Conservation (phyloP, 2,113 vertebrate species). For the Callorhinus ursinus region DNA sequence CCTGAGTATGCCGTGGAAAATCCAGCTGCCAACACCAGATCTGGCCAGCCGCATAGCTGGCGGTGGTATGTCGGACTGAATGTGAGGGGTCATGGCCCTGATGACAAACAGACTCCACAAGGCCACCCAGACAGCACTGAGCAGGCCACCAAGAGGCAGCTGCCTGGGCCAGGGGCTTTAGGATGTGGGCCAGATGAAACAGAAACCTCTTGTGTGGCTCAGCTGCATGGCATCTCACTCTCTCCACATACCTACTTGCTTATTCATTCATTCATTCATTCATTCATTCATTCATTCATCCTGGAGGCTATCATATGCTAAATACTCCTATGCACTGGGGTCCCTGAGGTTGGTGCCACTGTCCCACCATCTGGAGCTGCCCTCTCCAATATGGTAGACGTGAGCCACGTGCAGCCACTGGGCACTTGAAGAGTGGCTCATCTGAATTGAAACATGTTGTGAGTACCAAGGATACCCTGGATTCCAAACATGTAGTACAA, state of each 20-base stretch:
- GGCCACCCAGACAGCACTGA: background rate
- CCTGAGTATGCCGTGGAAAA: background rate
- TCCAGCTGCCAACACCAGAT: background rate
- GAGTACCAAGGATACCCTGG: background rate
- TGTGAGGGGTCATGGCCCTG: background rate
- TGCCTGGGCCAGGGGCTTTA: background rate
- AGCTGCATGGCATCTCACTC: background rate
- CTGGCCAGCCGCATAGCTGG: background rate
- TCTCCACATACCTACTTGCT: background rate
- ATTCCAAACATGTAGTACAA: background rate
- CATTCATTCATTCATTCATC: background rate
- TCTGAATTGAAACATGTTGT: background rate
- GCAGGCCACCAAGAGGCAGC: background rate
- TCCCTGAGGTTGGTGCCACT: background rate
- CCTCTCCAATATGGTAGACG: fast-evolving
- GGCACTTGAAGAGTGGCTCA: no score
- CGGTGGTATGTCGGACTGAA: background rate
- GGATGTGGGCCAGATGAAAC: background rate
- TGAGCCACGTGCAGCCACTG: fast-evolving
- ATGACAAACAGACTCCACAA: background rate
- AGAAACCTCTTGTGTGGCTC: background rate
- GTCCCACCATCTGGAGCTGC: background rate
- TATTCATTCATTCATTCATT: background rate
- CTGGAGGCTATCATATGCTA: background rate
- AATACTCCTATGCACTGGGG: background rate